phyloP scores from a whole-genome alignment of 2,113 vertebrate genomes.

The Engraulis encrasicolus region DNA sequence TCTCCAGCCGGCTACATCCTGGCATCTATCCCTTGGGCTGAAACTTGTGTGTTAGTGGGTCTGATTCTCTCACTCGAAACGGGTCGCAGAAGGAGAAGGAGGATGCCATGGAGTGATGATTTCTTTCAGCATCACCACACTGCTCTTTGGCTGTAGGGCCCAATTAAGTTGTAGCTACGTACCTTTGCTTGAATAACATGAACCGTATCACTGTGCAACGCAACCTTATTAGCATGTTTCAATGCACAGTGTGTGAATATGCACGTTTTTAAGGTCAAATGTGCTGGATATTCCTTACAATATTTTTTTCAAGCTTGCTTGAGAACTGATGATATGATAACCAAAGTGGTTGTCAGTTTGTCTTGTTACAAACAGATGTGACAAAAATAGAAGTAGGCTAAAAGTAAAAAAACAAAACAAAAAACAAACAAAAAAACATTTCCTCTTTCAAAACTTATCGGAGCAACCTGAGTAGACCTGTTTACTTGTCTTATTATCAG shows the following conservation, averaged over 20 bases:
- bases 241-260: not conserved
- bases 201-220: not conserved
- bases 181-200: constrained; percentile 59
- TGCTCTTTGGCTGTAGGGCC: not conserved
- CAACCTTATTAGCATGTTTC: constrained; percentile 6
- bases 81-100: not conserved
- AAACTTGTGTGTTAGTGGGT: constrained; percentile 2
- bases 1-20: not conserved
- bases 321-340: no score
- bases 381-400: no score
- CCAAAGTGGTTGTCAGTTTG: no score
- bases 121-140: not conserved
- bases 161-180: constrained; percentile 67
- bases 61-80: not conserved
- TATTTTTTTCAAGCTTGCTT: no score
- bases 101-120: not conserved
- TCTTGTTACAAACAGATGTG: no score
- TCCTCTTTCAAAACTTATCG: no score
- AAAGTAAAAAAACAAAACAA: no score
- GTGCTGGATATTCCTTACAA: no score
- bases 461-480: no score
- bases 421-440: no score
- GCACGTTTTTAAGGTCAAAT: not conserved
- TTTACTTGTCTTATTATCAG: no score
- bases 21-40: not conserved